Evolutionary conservation across 1,140 invertebrate species (phyloP), one percentile per base, ranked within the genome.

Genomic region (Achatina immaculata): DNA sequence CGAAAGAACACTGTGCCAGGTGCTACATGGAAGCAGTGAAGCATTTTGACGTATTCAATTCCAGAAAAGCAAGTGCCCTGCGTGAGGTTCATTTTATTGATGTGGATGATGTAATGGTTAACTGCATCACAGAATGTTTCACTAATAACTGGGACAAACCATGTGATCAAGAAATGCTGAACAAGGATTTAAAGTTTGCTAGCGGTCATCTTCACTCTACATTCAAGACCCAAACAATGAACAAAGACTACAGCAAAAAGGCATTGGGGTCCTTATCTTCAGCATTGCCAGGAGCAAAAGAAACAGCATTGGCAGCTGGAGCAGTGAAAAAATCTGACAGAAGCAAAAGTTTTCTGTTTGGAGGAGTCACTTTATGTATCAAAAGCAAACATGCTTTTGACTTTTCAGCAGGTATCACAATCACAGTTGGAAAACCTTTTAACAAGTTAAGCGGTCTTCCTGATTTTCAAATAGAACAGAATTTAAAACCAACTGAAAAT

Each of bases 21-120:
- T 34, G 28, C 34, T 73, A 73, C 71, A 73, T 73, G 71, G n/a
- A 43, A 45, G 71, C 71, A 45, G 71, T 73, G n/a, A 73, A 73
- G 34, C 38, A 45, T 36, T 73, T 45, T 73, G 71, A 51, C 34
- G 28, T 73, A 1, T 28, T 43, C 19, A 40, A 51, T 34, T 21
- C 34, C 11, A 11, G 28, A 48, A 24, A 43, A 2, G 1, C 16
- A 34, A 28, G 42, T 24, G 4, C 71, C 9, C 28, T 73, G 40
- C 4, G 14, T 11, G 71, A 73, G n/a, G 34, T 73, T 73, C 9
- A 21, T 24, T 73, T 73, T 73, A 43, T 73, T 73, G 71, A 73
- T 73, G 43, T 73, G 14, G 42, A 73, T 73, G 43, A 73, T 6
- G 28, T 24, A 2, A 45, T 73, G 43, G 43, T 73, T 28, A 34